These are phyloP conservation scores for Periparus ater DNA, from an alignment of 2,797 vertebrate species.

Conservation along the genomic window DNA sequence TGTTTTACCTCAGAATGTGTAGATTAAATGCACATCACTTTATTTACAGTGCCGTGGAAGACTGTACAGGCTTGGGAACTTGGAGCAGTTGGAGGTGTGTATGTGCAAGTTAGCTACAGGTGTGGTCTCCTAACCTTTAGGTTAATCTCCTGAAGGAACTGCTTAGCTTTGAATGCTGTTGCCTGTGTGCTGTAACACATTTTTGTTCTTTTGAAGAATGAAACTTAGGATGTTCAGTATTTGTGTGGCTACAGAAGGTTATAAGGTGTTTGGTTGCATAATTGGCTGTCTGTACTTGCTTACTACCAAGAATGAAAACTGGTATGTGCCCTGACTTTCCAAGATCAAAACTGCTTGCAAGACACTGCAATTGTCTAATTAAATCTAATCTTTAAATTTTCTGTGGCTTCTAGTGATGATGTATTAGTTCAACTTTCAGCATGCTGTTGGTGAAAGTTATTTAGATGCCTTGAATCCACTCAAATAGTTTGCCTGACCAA, in stretches of 20 bases:
- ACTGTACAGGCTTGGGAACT: background rate
- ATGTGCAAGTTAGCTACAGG: background rate
- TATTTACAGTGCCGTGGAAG: background rate
- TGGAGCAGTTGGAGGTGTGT: background rate
- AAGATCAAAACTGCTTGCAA: constrained; percentile 1
- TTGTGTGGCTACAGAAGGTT: background rate
- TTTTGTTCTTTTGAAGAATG: background rate
- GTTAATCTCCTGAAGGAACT: background rate
- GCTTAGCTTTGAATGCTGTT: background rate
- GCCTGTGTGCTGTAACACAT: background rate
- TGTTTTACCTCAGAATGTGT: background rate
- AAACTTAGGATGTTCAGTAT: background rate
- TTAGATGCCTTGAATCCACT: constrained; percentile 41
- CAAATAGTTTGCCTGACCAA: constrained; percentile 19
- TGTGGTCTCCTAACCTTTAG: background rate
- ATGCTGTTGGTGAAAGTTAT: constrained; percentile 18
- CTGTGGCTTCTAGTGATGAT: constrained; percentile 25
- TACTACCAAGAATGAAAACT: background rate
- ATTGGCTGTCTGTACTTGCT: background rate
- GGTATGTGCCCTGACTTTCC: background rate
- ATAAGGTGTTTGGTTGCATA: background rate
- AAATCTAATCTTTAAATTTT: constrained; percentile 24
- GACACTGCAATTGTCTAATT: background rate
- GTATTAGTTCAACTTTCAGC: background rate
- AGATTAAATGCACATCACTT: background rate